A percentile compares a stretch with the other conserved stretches of the same genome.
These are phyloP conservation scores for Leucophenga montana DNA, from an alignment of 2,888 invertebrate species.

Conservation along the genomic window DNA sequence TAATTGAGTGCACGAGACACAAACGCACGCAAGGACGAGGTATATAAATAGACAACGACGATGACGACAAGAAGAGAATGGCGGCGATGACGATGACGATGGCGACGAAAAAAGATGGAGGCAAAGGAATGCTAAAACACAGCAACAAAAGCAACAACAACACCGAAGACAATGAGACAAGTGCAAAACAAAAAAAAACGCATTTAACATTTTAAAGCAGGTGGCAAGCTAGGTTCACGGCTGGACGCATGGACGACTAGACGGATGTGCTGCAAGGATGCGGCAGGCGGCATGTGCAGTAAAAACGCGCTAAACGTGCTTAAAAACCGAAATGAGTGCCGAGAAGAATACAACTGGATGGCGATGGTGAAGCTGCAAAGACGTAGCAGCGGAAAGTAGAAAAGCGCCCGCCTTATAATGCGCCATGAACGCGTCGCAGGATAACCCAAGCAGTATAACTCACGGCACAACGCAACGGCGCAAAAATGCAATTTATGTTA, in stretches of 20 bases:
- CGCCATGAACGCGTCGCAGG: background rate
- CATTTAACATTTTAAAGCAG: conserved; percentile 66
- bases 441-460: background rate
- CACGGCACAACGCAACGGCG: conserved; percentile 12
- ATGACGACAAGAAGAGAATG: background rate
- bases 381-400: background rate
- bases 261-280: conserved; percentile 14
- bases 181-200: conserved; percentile 42
- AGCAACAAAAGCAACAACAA: conserved; percentile 27
- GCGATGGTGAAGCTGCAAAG: background rate
- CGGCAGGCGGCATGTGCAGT: conserved; percentile 36
- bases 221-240: conserved; percentile 41
- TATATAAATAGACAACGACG: conserved; percentile 31
- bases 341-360: conserved; percentile 4
- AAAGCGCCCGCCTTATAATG: background rate
- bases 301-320: conserved; percentile 66
- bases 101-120: conserved; percentile 33
- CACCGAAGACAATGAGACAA: conserved; percentile 32
- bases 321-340: conserved; percentile 66
- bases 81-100: background rate
- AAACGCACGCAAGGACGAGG: conserved; percentile 56
- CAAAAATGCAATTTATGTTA: conserved; percentile 60
- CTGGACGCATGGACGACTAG: conserved; percentile 2
- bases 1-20: conserved; percentile 66
- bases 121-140: conserved; percentile 38